A percentile compares a stretch with the other conserved stretches of the same genome.
Evolutionary conservation across 2,797 vertebrate genomes (phyloP).

Genomic region (Etheostoma perlongum): DNA sequence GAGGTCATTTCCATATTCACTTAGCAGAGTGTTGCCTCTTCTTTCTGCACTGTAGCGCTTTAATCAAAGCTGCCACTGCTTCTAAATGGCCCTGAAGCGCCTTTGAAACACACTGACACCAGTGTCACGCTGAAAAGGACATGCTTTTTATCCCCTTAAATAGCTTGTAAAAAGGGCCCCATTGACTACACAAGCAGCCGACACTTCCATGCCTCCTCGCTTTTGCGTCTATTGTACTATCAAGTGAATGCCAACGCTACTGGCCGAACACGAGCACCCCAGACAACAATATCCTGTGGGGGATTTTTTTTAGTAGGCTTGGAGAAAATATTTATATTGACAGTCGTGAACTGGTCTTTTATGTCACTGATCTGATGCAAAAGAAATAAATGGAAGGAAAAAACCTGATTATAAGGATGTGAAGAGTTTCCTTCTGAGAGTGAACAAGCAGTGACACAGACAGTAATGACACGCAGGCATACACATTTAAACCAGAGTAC

Average conservation of each 20-base stretch:
- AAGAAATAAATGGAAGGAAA: background rate
- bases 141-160: constrained; percentile 80
- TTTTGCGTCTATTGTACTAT: constrained; percentile 67
- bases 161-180: constrained; percentile 78
- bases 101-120: constrained; percentile 78
- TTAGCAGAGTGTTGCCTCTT: constrained; percentile 67
- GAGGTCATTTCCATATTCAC: constrained; percentile 81
- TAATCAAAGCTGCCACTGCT: constrained; percentile 78
- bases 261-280: constrained; percentile 44
- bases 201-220: constrained; percentile 61
- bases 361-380: constrained; percentile 17
- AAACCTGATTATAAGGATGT: constrained; percentile 24
- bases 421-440: constrained; percentile 35
- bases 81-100: constrained; percentile 75
- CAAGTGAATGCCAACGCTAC: constrained; percentile 62
- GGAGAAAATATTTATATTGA: constrained; percentile 59
- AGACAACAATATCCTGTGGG: constrained; percentile 50
- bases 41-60: constrained; percentile 69
- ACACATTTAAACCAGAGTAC: constrained; percentile 32
- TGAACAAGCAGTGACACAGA: constrained; percentile 29
- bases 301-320: constrained; percentile 7
- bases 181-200: constrained; percentile 79
- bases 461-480: constrained; percentile 21
- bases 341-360: constrained; percentile 40
- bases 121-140: constrained; percentile 74